A percentile compares a stretch with the other conserved stretches of the same genome.
Evolutionary conservation across 1,140 invertebrate species (phyloP).

Genomic region (Diabrotica virgifera): DNA sequence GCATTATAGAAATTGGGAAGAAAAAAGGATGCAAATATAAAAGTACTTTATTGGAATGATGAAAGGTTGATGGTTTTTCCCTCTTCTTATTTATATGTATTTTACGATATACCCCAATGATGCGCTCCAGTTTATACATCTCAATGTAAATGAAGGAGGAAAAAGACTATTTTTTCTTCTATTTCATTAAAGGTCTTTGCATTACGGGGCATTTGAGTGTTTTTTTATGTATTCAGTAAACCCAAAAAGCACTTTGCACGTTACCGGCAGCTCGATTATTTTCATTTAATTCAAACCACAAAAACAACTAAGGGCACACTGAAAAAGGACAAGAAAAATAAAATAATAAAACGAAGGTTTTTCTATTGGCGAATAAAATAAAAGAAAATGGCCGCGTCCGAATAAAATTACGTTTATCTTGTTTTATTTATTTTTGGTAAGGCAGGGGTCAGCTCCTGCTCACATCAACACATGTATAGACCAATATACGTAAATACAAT

Average conservation of each 20-base stretch:
- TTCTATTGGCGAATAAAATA: too few species aligned
- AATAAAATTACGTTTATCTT: too few species aligned
- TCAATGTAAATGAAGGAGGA: background rate
- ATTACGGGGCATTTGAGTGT: conserved; percentile 1
- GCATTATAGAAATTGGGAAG: too few species aligned
- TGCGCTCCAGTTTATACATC: background rate
- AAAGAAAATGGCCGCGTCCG: too few species aligned
- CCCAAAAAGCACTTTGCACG: conserved; percentile 4
- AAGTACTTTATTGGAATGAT: background rate
- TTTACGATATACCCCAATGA: background rate
- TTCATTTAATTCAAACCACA: conserved; percentile 8
- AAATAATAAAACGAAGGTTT: background rate
- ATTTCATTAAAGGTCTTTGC: conserved; percentile 11
- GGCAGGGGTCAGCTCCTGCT: too few species aligned
- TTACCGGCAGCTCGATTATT: conserved; percentile 1
- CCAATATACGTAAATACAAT: too few species aligned
- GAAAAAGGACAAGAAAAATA: background rate
- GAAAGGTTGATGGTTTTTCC: background rate
- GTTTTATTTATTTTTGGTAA: too few species aligned
- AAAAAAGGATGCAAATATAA: background rate
- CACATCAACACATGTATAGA: too few species aligned
- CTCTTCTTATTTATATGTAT: background rate
- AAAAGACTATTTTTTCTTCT: background rate
- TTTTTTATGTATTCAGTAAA: conserved; percentile 12
- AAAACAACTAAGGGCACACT: background rate